Evolutionary conservation across 64 coral and sea anemone species (phyloP).

Genomic region (Porites lutea): DNA sequence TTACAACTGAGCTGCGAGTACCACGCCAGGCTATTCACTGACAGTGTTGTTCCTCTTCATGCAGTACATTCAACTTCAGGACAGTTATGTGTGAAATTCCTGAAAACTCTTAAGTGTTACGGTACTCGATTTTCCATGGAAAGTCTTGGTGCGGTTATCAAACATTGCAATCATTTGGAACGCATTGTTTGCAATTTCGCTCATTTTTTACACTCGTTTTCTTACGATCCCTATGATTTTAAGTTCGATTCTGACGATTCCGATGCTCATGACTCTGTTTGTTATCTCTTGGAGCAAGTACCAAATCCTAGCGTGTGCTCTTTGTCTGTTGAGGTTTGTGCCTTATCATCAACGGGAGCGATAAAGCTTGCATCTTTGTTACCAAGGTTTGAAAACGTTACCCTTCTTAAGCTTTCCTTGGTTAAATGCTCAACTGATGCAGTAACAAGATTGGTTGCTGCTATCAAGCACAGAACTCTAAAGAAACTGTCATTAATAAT

Average conservation of each 20-base stretch:
- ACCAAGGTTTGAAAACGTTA: background rate
- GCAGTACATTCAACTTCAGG: background rate
- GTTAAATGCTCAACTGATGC: background rate
- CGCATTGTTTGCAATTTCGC: too few species aligned
- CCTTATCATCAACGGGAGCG: background rate
- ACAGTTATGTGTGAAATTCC: slow-evolving; percentile 6
- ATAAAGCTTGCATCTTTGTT: background rate
- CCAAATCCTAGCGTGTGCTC: too few species aligned
- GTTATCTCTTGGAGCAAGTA: too few species aligned
- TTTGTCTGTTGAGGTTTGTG: background rate
- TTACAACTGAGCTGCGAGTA: background rate
- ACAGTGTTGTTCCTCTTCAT: too few species aligned
- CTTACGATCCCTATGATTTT: too few species aligned
- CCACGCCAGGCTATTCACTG: background rate
- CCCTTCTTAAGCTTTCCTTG: background rate
- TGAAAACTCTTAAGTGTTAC: background rate
- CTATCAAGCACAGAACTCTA: background rate
- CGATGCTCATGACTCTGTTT: too few species aligned
- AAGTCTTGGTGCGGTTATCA: background rate
- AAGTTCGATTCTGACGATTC: too few species aligned
- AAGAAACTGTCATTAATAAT: background rate
- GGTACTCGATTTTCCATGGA: background rate
- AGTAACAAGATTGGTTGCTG: background rate
- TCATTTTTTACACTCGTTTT: too few species aligned
- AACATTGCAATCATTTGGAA: background rate